Conservation (phyloP, 2,113 vertebrate species). For the Chionomys nivalis region DNA sequence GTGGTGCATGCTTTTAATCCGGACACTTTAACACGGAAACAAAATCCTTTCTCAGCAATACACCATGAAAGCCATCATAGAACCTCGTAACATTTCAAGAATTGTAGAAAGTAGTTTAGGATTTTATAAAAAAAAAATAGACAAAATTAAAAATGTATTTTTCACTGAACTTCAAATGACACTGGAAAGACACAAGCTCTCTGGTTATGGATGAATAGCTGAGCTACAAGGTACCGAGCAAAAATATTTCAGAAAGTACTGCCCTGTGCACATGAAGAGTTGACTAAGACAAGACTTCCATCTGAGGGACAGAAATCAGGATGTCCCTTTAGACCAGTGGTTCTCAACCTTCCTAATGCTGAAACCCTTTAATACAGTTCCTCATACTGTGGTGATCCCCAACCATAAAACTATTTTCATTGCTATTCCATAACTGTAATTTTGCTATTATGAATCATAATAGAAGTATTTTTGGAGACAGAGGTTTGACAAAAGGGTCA, state of each 20-base stretch:
- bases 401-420: background rate
- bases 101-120: background rate
- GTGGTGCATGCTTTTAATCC: background rate
- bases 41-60: slow-evolving; percentile 37
- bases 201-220: background rate
- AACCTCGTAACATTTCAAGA: background rate
- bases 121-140: background rate
- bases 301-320: background rate
- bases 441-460: too few species aligned
- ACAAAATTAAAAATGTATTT: background rate
- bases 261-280: accelerated
- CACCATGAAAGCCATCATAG: background rate
- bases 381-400: background rate
- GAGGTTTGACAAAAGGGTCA: background rate
- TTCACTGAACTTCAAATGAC: background rate
- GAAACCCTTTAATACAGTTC: background rate
- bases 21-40: background rate
- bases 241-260: background rate
- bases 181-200: background rate
- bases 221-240: background rate
- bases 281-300: background rate
- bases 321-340: background rate
- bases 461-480: background rate
- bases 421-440: background rate
- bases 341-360: background rate